Evolutionary conservation across 64 coral and sea anemone species (phyloP), one percentile per base, ranked within the genome.

Genomic region (Montipora foliosa): DNA sequence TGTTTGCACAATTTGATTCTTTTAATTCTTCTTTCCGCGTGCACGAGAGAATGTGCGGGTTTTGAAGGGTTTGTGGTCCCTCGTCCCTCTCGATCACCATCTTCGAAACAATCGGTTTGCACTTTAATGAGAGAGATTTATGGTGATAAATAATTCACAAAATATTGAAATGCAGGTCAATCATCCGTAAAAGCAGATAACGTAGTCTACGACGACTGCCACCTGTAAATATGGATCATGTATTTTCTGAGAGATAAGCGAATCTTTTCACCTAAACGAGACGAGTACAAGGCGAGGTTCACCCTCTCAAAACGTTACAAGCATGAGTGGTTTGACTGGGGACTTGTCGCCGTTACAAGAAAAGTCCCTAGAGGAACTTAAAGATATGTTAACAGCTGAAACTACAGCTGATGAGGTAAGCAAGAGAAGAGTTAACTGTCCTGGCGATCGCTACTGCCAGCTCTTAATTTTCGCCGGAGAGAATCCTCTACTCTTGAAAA

Each of bases 301-400:
- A 64, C 10, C 10, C 64, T 71, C n/a, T 3, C 2, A 51, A 7
- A 66, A 78, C 8, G 73, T 10, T 60, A 21, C 47, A 79, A 60
- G 53, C 47, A 98, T 98, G 96, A 98, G 77, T 92, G 96, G 96
- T 2, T 98, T 83, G 83, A 11, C 83, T 12, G 88, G 82, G 75
- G 82, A 95, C 64, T 86, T 98, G 49, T 87, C 90, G 8, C 21
- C 92, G 5, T 77, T 83, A 47, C 94, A 98, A 66, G 58, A 92
- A 7, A 89, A 72, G 84, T 77, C 91, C n/a, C 68, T 98, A 10
- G 69, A 64, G 48, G 87, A 95, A 47, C 89, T 98, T 3, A 89
- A 93, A 90, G 82, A 60, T 53, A 76, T 95, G 89, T 83, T 95
- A 91, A 84, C 94, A 77, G 67, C 89, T 61, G 94, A 98, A 64